phyloP scores from a whole-genome alignment of 2,113 vertebrate genomes.

The Tachysurus fulvidraco region DNA sequence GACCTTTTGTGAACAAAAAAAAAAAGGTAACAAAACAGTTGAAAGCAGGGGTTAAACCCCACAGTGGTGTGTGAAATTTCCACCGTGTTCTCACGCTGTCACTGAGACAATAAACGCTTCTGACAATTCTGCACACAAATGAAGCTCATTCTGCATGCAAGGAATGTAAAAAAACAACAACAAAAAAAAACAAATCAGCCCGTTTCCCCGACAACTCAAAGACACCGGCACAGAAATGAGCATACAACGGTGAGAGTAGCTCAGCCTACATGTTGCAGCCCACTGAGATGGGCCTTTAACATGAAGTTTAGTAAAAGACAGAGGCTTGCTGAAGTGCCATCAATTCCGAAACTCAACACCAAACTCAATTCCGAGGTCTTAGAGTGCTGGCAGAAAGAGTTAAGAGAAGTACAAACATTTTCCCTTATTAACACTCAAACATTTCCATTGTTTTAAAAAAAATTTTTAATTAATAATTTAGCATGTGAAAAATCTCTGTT shows the following conservation, averaged over 20 bases:
- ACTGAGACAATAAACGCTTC: not conserved
- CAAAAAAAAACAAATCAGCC: constrained; percentile 23
- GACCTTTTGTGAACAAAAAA: not conserved
- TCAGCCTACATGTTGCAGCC: not conserved
- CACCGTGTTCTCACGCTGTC: constrained; percentile 11
- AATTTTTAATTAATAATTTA: too few relatives aligned
- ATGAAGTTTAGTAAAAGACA: not conserved
- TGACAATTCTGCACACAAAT: constrained; percentile 27
- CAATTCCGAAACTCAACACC: too few relatives aligned
- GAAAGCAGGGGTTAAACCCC: not conserved
- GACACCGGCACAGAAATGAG: not conserved
- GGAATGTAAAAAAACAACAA: constrained; percentile 36
- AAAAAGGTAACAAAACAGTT: not conserved
- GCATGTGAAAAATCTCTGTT: not conserved
- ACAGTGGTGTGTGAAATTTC: not conserved
- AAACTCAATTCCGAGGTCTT: not conserved
- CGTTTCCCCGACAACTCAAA: not conserved
- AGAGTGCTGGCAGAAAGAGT: not conserved
- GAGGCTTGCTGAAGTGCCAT: not conserved
- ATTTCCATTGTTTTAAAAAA: not conserved
- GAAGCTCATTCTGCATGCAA: constrained; percentile 15
- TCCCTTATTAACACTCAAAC: not conserved
- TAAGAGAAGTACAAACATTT: not conserved
- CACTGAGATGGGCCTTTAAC: not conserved
- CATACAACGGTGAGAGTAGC: not conserved